Evolutionary conservation across 2,888 invertebrate species (phyloP).

Genomic region (Idaea dimidiata): DNA sequence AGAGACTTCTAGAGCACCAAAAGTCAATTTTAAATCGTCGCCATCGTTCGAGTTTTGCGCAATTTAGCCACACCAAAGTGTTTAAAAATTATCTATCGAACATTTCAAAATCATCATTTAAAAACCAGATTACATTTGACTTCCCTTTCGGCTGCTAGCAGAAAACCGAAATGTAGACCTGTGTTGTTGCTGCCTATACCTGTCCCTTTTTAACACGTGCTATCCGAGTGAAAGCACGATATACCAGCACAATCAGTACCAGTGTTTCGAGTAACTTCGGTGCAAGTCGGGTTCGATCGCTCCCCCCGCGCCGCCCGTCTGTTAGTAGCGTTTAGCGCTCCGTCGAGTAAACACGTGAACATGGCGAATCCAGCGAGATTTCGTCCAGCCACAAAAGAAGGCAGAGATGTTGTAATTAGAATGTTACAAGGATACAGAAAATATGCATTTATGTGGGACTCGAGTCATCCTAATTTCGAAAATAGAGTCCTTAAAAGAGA

Average conservation of each 20-base stretch:
- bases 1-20: too few relatives aligned
- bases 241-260: background rate
- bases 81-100: too few relatives aligned
- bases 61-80: too few relatives aligned
- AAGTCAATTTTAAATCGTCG: too few relatives aligned
- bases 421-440: slow-evolving; percentile 13
- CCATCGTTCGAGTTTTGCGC: too few relatives aligned
- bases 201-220: background rate
- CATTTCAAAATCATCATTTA: too few relatives aligned
- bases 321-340: background rate
- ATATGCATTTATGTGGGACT: slow-evolving; percentile 30
- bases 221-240: background rate
- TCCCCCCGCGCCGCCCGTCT: background rate
- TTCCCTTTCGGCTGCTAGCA: too few relatives aligned
- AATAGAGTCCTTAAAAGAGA: slow-evolving; percentile 16
- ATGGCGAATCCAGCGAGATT: too few relatives aligned
- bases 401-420: slow-evolving; percentile 4
- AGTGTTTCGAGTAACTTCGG: background rate
- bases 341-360: background rate
- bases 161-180: too few relatives aligned
- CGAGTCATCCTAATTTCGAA: slow-evolving; percentile 23
- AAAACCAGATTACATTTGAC: too few relatives aligned
- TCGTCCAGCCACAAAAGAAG: background rate
- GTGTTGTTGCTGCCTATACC: background rate
- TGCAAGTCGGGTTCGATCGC: background rate